Evolutionary conservation across 2,888 invertebrate genomes (phyloP).

Genomic region (Hirtodrosophila histrioides): DNA sequence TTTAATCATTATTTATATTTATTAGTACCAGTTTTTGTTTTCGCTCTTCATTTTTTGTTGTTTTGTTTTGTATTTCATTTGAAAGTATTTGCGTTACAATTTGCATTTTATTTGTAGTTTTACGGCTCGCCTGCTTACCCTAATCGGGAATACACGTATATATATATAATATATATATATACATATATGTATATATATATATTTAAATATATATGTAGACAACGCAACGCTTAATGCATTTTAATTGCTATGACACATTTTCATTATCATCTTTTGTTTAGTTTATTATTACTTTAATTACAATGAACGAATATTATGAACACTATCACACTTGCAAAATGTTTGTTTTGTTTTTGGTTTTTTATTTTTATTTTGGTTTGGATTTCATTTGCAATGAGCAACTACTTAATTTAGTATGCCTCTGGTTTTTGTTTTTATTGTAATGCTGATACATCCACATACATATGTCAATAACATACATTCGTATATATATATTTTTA

Average conservation of each 20-base stretch:
- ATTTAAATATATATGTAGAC: conserved; percentile 33
- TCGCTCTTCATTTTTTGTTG: conserved; percentile 28
- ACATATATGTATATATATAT: conserved; percentile 19
- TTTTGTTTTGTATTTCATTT: conserved; percentile 39
- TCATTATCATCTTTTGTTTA: conserved; percentile 19
- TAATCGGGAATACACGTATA: conserved; percentile 33
- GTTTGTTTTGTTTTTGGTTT: conserved; percentile 56
- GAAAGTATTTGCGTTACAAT: conserved; percentile 62
- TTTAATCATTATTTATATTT: conserved; percentile 68
- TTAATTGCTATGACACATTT: conserved; percentile 52
- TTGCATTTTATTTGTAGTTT: conserved; percentile 24
- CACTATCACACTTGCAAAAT: conserved; percentile 82
- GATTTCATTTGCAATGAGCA: conserved; percentile 64
- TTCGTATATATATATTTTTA: conserved; percentile 60
- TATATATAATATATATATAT: conserved; percentile 19
- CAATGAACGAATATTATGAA: conserved; percentile 77
- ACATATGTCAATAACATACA: conserved; percentile 63
- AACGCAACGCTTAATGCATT: conserved; percentile 45
- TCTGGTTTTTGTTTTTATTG: conserved; percentile 53
- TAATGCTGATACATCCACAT: conserved; percentile 57
- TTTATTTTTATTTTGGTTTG: conserved; percentile 41
- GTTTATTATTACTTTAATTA: conserved; percentile 49
- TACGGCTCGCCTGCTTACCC: conserved; percentile 28
- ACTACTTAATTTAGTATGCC: conserved; percentile 52
- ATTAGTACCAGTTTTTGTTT: conserved; percentile 51